Percentiles rank a stretch among this genome's conserved stretches.
phyloP scores from a whole-genome alignment of 2,113 vertebrate species.

The Podarcis cretensis region DNA sequence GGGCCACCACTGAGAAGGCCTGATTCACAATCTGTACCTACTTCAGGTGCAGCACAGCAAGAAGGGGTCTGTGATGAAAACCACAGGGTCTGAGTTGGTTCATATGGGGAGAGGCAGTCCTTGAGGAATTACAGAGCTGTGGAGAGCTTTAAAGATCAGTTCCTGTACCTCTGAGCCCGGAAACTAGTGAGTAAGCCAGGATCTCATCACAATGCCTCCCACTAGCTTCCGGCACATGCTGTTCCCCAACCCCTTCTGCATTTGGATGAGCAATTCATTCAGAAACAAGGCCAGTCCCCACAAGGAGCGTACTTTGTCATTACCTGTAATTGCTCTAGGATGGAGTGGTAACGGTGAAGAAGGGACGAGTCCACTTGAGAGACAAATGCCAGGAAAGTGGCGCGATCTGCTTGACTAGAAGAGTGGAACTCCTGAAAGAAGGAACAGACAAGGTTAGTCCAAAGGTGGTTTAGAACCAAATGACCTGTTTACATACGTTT shows the following conservation, averaged over 20 bases:
- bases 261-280: background rate
- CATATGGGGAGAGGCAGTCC: too few relatives aligned
- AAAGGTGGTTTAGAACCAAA: background rate
- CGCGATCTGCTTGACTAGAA: conserved; percentile 45
- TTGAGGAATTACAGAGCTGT: too few relatives aligned
- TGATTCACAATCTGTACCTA: too few relatives aligned
- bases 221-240: background rate
- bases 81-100: too few relatives aligned
- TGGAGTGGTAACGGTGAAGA: conserved; percentile 63
- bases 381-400: conserved; percentile 58
- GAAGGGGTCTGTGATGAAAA: too few relatives aligned
- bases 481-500: background rate
- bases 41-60: too few relatives aligned
- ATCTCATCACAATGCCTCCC: background rate
- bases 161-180: too few relatives aligned
- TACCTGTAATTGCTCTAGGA: conserved; percentile 69
- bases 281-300: background rate
- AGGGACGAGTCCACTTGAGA: conserved; percentile 64
- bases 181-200: too few relatives aligned
- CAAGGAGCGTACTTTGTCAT: background rate
- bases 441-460: background rate
- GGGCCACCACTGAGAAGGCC: too few relatives aligned
- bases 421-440: conserved; percentile 69
- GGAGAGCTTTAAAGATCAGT: too few relatives aligned
- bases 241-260: background rate